These are phyloP conservation scores for Corvus hawaiiensis DNA, from an alignment of 2,113 vertebrate genomes.

Conservation along the genomic window DNA sequence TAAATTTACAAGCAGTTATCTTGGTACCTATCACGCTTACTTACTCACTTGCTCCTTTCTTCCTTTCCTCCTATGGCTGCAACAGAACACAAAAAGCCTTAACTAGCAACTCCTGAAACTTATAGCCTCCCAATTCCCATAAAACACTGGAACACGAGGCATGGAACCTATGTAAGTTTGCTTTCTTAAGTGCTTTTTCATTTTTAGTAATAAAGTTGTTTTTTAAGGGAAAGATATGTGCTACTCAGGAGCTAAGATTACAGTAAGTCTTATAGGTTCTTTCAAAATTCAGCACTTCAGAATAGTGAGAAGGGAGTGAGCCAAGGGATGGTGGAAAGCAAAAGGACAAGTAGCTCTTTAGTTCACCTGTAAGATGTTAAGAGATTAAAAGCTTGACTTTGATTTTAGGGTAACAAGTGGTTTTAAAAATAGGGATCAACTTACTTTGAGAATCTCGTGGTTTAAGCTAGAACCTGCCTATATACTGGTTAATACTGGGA, in stretches of 20 bases:
- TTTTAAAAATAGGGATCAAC: neutral
- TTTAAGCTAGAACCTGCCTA: neutral
- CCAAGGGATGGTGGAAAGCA: neutral
- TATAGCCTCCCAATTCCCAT: neutral
- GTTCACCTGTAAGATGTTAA: neutral
- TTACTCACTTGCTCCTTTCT: neutral
- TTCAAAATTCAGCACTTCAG: neutral
- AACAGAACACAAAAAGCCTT: neutral
- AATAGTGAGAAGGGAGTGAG: neutral
- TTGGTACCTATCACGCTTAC: neutral
- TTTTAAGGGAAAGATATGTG: neutral
- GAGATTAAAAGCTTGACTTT: neutral
- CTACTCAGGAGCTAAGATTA: neutral
- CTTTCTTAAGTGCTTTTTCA: neutral
- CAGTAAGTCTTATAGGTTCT: rapidly evolving
- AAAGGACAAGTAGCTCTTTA: neutral
- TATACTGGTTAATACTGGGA: neutral
- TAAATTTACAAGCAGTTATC: neutral
- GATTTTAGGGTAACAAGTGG: neutral
- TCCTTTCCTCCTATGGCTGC: neutral
- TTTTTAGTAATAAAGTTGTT: neutral
- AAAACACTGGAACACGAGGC: neutral
- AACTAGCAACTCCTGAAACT: neutral
- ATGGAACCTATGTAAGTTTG: neutral
- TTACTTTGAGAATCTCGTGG: neutral